phyloP scores from a whole-genome alignment of 2,113 vertebrate genomes.

The Corythaixoides concolor region DNA sequence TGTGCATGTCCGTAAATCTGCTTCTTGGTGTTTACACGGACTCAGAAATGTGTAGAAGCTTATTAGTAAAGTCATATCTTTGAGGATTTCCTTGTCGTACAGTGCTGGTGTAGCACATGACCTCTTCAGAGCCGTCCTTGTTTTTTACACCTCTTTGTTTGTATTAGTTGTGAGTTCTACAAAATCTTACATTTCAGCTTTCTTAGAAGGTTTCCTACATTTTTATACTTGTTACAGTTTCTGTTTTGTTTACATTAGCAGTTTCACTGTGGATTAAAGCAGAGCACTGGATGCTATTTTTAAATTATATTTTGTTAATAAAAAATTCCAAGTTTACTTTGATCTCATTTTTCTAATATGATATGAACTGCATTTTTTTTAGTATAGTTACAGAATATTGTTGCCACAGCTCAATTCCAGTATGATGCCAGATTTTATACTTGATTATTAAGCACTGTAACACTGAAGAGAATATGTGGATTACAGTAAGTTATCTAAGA shows the following conservation, averaged over 20 bases:
- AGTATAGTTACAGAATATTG: background rate
- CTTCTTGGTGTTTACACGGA: background rate
- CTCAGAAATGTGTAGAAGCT: background rate
- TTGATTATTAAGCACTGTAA: slow-evolving; percentile 9
- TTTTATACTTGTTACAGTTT: slow-evolving; percentile 26
- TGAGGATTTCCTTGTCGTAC: background rate
- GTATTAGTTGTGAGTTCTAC: background rate
- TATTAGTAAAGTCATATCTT: background rate
- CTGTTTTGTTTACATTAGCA: slow-evolving; percentile 48
- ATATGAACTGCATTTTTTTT: background rate
- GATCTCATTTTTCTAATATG: slow-evolving; percentile 58
- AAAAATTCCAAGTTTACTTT: slow-evolving; percentile 45
- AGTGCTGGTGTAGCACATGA: background rate
- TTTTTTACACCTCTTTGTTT: slow-evolving; percentile 20
- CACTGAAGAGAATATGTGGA: background rate
- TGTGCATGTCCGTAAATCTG: background rate
- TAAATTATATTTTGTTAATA: slow-evolving; percentile 51
- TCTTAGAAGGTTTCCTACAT: slow-evolving; percentile 18
- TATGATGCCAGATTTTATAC: slow-evolving; percentile 16
- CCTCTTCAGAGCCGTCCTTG: background rate
- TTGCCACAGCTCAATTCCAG: slow-evolving; percentile 6
- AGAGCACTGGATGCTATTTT: slow-evolving; percentile 47
- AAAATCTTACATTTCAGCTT: slow-evolving; percentile 24
- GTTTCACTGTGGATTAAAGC: slow-evolving; percentile 55
- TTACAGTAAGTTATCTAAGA: background rate